These are phyloP conservation scores for Sinocyclocheilus anshuiensis DNA, from an alignment of 2,113 vertebrate genomes.

Conservation along the genomic window DNA sequence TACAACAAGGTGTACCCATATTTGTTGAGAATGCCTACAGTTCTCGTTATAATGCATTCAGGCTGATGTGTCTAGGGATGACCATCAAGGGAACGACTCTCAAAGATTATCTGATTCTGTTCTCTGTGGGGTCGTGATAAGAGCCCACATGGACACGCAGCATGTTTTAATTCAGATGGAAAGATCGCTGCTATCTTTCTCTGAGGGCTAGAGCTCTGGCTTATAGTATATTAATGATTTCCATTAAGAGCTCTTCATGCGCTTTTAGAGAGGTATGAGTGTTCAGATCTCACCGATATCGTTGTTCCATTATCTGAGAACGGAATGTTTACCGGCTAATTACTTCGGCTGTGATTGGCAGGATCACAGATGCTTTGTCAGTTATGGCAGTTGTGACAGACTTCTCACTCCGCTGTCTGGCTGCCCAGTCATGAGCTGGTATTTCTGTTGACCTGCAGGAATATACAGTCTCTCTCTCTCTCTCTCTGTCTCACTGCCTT, in stretches of 20 bases:
- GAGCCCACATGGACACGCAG: not conserved
- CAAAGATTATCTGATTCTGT: conserved; percentile 43
- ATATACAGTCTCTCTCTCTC: conserved; percentile 80
- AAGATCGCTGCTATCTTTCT: conserved; percentile 5
- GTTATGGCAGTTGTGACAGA: conserved; percentile 18
- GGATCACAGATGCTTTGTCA: conserved; percentile 22
- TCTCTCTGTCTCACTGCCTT: conserved; percentile 82
- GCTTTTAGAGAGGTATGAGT: conserved; percentile 19
- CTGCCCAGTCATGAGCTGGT: conserved; percentile 79
- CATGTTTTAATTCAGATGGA: conserved; percentile 34
- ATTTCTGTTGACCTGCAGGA: conserved; percentile 80
- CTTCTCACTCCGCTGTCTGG: conserved; percentile 71
- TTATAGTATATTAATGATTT: conserved; percentile 40
- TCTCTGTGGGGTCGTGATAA: conserved; percentile 36
- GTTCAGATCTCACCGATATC: conserved; percentile 11
- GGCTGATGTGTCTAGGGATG: conserved; percentile 2
- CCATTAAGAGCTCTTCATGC: conserved; percentile 30
- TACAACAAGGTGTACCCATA: not conserved
- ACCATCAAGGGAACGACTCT: not conserved
- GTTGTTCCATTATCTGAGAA: not conserved
- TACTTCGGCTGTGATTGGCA: conserved; percentile 18
- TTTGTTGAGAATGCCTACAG: not conserved
- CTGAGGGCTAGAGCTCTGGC: conserved; percentile 3
- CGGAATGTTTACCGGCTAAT: conserved; percentile 14
- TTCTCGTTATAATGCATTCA: not conserved